Conservation (phyloP, 2,113 vertebrate genomes). For the Odocoileus hemionus region DNA sequence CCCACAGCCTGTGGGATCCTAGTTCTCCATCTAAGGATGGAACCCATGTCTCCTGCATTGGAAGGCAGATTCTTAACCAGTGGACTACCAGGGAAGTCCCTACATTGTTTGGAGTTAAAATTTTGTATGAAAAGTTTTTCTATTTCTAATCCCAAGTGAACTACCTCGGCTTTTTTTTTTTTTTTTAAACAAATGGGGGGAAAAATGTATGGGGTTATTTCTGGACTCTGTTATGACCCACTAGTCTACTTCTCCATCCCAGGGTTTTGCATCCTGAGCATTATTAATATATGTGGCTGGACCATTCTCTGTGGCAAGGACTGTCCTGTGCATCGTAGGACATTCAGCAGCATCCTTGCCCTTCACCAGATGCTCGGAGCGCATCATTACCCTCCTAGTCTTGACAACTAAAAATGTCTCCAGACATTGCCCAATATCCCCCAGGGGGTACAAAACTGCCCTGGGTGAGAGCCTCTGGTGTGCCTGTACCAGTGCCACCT, state of each 20-base stretch:
- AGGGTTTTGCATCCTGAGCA: background rate
- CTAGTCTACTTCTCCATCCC: background rate
- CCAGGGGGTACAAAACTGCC: background rate
- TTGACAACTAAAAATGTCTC: background rate
- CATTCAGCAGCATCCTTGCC: too few species aligned
- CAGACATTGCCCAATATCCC: background rate
- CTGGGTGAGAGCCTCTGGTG: background rate
- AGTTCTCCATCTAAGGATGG: background rate
- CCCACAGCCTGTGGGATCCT: background rate
- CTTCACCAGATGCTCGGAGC: background rate
- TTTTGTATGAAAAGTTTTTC: background rate
- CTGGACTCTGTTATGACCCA: background rate
- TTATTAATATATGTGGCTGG: background rate
- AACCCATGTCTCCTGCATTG: background rate
- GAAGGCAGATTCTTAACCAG: background rate
- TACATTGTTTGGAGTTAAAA: background rate
- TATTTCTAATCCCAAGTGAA: background rate
- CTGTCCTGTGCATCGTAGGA: background rate
- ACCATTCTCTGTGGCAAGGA: background rate
- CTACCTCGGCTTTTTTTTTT: background rate
- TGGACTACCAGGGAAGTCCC: background rate
- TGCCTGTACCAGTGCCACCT: background rate
- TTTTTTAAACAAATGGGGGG: background rate
- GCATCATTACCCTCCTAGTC: fast-evolving
- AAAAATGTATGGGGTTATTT: background rate